Evolutionary conservation across 2,888 invertebrate genomes (phyloP), one percentile per base, ranked within the genome.

Genomic region (Heteromyza rotundicornis): DNA sequence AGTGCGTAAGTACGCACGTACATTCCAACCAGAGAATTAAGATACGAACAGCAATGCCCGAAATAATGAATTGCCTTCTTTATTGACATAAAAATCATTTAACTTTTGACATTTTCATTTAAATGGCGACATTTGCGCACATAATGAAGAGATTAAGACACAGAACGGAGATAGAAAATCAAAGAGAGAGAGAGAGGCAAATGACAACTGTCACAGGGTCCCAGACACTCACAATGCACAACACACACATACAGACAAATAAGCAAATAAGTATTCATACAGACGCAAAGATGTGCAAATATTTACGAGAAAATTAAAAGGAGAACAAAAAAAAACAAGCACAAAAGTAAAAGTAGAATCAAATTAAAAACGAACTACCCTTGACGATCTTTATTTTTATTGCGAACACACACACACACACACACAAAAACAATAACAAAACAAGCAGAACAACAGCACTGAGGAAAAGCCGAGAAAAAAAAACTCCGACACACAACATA

Each of bases 81-180:
- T 40, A 40, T 40, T 40, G 40, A 40, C 40, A 14, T n/a, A 40
- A 7, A n/a, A 40, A 40, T 40, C 40, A 40, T 40, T 27, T 40
- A 40, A 40, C 40, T 40, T 40, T n/a, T 40, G 40, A 40, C 40
- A 40, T 40, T 40, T n/a, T n/a, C 40, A 40, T 40, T 40, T 27
- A 7, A 32, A 8, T 32, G 2, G 40, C 10, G 40, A 40, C 40
- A 40, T 40, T 40, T 40, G 40, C 40, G n/a, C 40, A 40, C 40
- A 40, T 40, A 40, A 40, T 40, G 40, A 40, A 40, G 40, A 40
- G 40, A 40, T 40, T 40, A 40, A 40, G 12, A 40, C 8, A 40
- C 40, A 40, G 14, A 40, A 40, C 10, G 10, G 40, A 8, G 2
- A 40, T 12, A 12, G n/a, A 27, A 10, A 27, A 27, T 27, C 7